Percentiles rank a stretch among this genome's conserved stretches.
Conservation (phyloP, 1,140 invertebrate genomes). For the Ceratosolen solmsi region DNA sequence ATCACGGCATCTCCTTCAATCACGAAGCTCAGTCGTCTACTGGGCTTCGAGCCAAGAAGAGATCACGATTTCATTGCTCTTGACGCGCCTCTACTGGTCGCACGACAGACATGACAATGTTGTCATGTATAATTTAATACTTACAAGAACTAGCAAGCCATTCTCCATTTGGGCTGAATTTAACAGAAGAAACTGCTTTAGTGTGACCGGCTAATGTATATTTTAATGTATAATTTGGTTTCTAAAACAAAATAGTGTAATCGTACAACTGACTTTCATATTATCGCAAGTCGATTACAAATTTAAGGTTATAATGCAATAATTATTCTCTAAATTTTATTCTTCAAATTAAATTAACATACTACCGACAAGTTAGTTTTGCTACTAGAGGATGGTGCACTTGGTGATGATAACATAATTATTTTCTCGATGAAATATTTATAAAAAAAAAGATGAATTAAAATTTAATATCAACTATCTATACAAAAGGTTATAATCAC, state of each 20-base stretch:
- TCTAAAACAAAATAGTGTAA: slow-evolving; percentile 76
- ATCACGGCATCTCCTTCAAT: no score
- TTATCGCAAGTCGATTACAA: background rate
- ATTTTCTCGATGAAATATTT: no score
- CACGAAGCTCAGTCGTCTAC: no score
- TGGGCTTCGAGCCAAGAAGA: no score
- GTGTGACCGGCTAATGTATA: slow-evolving; percentile 98
- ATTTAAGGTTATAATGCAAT: background rate
- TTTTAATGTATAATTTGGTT: slow-evolving; percentile 97
- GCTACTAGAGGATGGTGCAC: slow-evolving; percentile 30
- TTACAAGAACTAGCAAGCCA: slow-evolving; percentile 98
- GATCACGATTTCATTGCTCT: no score
- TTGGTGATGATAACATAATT: slow-evolving; percentile 38
- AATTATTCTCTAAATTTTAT: background rate
- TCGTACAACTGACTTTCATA: background rate
- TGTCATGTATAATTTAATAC: no score
- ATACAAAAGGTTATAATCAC: no score
- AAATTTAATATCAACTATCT: no score
- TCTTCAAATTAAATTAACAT: slow-evolving; percentile 2
- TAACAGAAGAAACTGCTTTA: slow-evolving; percentile 98
- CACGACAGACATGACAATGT: no score
- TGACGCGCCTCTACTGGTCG: no score
- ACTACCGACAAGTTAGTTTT: slow-evolving; percentile 30
- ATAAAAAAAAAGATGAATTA: no score
- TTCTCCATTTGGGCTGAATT: slow-evolving; percentile 99